These are phyloP conservation scores for Papilio demoleus DNA, from an alignment of 2,888 invertebrate genomes.

Conservation along the genomic window DNA sequence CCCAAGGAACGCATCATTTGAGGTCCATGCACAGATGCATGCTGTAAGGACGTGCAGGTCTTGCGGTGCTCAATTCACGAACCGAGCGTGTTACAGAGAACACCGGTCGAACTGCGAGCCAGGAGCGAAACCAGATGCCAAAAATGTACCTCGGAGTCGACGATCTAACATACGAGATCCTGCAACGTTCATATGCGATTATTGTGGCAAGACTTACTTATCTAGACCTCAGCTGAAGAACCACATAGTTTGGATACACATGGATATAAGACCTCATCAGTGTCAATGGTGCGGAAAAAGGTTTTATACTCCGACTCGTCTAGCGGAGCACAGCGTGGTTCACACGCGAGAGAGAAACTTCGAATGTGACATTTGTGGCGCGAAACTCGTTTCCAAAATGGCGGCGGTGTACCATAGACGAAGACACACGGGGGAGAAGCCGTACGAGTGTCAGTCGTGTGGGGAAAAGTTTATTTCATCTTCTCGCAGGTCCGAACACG, in stretches of 20 bases:
- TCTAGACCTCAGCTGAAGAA: slow-evolving; percentile 73
- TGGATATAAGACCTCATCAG: slow-evolving; percentile 75
- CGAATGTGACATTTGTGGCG: slow-evolving; percentile 80
- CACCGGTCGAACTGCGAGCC: slow-evolving; percentile 73
- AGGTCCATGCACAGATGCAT: slow-evolving; percentile 71
- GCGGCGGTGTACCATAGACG: slow-evolving; percentile 76
- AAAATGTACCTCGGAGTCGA: slow-evolving; percentile 57
- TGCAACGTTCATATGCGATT: slow-evolving; percentile 69
- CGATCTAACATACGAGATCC: slow-evolving; percentile 72
- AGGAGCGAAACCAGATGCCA: slow-evolving; percentile 64
- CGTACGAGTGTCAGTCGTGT: slow-evolving; percentile 73
- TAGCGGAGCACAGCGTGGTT: slow-evolving; percentile 79
- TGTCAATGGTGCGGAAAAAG: slow-evolving; percentile 80
- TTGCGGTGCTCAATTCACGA: slow-evolving; percentile 70
- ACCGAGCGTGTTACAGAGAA: slow-evolving; percentile 69
- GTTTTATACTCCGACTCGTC: slow-evolving; percentile 77
- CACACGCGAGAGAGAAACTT: slow-evolving; percentile 81
- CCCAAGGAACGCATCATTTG: slow-evolving; percentile 61
- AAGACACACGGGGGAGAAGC: slow-evolving; percentile 76
- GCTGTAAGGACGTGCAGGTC: slow-evolving; percentile 67
- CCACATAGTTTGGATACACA: slow-evolving; percentile 79
- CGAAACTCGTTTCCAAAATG: slow-evolving; percentile 74
- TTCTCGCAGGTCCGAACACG: slow-evolving; percentile 72
- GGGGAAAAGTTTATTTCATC: slow-evolving; percentile 73
- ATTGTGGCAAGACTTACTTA: slow-evolving; percentile 68